Evolutionary conservation across 2,888 invertebrate genomes (phyloP).

Genomic region (Rhopalosiphum nymphaeae): DNA sequence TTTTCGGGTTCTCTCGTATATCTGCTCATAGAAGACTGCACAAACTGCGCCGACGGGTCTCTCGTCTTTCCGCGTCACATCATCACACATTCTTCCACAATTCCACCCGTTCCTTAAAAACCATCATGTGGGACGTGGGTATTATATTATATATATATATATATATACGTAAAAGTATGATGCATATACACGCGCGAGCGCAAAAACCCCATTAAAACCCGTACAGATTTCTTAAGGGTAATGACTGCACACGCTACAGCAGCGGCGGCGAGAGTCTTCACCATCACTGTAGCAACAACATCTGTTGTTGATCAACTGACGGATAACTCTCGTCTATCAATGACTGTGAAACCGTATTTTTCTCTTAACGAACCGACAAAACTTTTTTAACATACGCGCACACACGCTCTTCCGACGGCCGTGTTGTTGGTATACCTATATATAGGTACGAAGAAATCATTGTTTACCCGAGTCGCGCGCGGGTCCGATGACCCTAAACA

Average conservation of each 20-base stretch:
- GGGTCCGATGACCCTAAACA: not conserved
- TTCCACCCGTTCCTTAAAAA: conserved; percentile 24
- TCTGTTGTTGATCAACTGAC: conserved; percentile 55
- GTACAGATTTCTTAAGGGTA: conserved; percentile 24
- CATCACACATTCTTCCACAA: conserved; percentile 8
- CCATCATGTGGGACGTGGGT: not conserved
- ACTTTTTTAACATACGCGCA: not conserved
- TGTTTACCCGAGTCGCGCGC: not conserved
- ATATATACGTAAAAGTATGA: not conserved
- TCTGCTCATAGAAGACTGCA: conserved; percentile 6
- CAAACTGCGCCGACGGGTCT: conserved; percentile 9
- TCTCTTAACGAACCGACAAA: conserved; percentile 48
- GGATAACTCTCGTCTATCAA: conserved; percentile 49
- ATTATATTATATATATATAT: not conserved
- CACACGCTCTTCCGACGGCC: not conserved
- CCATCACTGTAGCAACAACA: conserved; percentile 5
- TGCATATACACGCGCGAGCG: not conserved
- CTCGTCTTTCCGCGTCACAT: not conserved
- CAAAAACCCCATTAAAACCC: conserved; percentile 55
- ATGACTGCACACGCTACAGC: not conserved
- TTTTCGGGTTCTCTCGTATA: conserved; percentile 26
- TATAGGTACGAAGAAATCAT: not conserved
- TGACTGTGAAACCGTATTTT: conserved; percentile 22
- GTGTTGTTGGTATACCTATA: not conserved
- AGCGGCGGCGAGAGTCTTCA: not conserved